Conservation (phyloP, 2,797 vertebrate genomes). For the Siniperca undulata region DNA sequence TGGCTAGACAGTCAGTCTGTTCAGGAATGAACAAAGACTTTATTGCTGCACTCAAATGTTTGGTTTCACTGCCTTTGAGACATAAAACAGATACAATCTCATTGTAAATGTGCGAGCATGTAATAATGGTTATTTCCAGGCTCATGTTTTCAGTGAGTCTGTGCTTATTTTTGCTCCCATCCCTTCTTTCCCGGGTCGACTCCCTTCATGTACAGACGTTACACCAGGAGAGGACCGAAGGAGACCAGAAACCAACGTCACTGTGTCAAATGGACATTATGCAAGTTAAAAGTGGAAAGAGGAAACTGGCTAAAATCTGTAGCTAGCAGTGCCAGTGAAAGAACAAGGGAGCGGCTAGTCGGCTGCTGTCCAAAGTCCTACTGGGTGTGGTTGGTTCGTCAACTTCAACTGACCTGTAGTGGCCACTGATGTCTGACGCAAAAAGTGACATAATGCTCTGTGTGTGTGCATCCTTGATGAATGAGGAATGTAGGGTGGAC, state of each 20-base stretch:
- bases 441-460: slow-evolving; percentile 29
- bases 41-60: slow-evolving; percentile 21
- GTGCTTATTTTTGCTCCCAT: slow-evolving; percentile 32
- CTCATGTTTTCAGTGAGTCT: slow-evolving; percentile 7
- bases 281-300: slow-evolving; percentile 31
- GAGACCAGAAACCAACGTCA: slow-evolving; percentile 3
- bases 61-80: slow-evolving; percentile 33
- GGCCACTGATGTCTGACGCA: slow-evolving; percentile 11
- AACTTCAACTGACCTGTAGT: slow-evolving; percentile 35
- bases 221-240: neutral
- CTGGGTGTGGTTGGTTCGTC: slow-evolving; percentile 44
- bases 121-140: slow-evolving; percentile 48
- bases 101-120: neutral
- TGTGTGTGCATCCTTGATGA: neutral
- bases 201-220: slow-evolving; percentile 4
- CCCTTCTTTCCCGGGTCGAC: neutral
- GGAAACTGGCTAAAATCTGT: slow-evolving; percentile 8
- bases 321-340: slow-evolving; percentile 8
- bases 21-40: slow-evolving; percentile 31
- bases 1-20: slow-evolving; percentile 10
- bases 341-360: slow-evolving; percentile 18
- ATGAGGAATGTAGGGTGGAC: neutral
- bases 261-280: neutral
- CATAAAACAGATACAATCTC: slow-evolving; percentile 42
- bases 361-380: slow-evolving; percentile 27